Evolutionary conservation across 2,113 vertebrate genomes (phyloP), one percentile per base, ranked within the genome.

Genomic region (Penelope pileata): DNA sequence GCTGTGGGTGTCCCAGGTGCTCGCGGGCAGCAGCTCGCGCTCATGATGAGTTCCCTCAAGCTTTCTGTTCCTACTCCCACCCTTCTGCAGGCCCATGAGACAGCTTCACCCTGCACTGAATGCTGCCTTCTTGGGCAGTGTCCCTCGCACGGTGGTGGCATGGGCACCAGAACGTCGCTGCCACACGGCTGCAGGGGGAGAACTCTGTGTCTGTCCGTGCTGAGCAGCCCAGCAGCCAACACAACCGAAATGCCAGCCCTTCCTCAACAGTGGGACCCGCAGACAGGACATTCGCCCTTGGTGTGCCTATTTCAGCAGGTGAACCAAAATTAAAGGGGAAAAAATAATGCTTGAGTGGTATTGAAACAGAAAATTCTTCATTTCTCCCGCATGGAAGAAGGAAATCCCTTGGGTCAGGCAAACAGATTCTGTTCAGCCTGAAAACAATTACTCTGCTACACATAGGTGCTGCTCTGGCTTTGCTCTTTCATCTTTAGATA

Each of bases 1-100:
- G 42, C 94, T 73, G 94, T 59, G 94, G 91, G 69, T 85, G 88
- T 78, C 84, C 79, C 88, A 83, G 94, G 74, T 86, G 88, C 50
- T 91, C 19, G 59, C 48, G 21, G 40, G 40, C 79, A 66, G 29
- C 1, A 77, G 53, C 69, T 78, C 30, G 38, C 10, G 6, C 53
- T 76, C 38, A 5, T 1, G 27, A 45, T 29, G 60, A 47, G 69
- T 29, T 93, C 80, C 66, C 60, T 72, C 22, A 15, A 48, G 48
- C 53, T 79, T 82, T 87, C 83, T 86, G 83, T 81, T 43, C 77
- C 77, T 54, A 38, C 21, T 86, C n/a, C 75, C 69, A 75, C 75
- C 86, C 73, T 86, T 45, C 59, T 32, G 42, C 32, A 67, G 38
- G 50, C 85, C 68, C 88, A 18, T 12, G 67, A 79, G 76, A 82